A percentile compares a stretch with the other conserved stretches of the same genome.
These are phyloP conservation scores for Anguilla japonica DNA, from an alignment of 2,113 vertebrate genomes.

Conservation along the genomic window DNA sequence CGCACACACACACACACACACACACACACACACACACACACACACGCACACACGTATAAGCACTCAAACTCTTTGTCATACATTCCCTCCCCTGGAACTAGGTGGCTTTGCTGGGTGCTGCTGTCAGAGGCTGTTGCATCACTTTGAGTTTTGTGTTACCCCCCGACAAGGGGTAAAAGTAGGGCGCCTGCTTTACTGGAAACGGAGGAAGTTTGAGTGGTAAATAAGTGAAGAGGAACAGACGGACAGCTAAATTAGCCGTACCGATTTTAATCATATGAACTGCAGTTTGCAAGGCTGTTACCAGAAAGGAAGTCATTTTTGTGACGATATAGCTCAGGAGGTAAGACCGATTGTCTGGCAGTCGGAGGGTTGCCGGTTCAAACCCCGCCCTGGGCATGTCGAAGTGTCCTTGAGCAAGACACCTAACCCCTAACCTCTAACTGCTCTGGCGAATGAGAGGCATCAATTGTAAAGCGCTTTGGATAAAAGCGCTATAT, in stretches of 20 bases:
- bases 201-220: neutral
- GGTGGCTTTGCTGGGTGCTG: constrained; percentile 1
- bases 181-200: constrained; percentile 16
- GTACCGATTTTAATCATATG: neutral
- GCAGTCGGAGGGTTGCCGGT: too few species aligned
- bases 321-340: too few species aligned
- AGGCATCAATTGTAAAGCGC: too few species aligned
- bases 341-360: too few species aligned
- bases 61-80: constrained; percentile 7
- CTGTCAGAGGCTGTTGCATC: constrained; percentile 26
- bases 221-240: neutral
- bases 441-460: too few species aligned
- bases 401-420: too few species aligned
- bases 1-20: too few species aligned
- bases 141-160: constrained; percentile 1
- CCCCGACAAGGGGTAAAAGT: constrained; percentile 14
- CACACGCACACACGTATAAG: too few species aligned
- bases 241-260: constrained; percentile 1
- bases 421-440: too few species aligned
- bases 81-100: neutral
- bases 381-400: too few species aligned
- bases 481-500: too few species aligned
- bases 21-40: too few species aligned
- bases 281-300: neutral
- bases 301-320: neutral